A percentile compares a stretch with the other conserved stretches of the same genome.
These are phyloP conservation scores for Hecatera dysodea DNA, from an alignment of 2,888 invertebrate genomes.

Conservation along the genomic window DNA sequence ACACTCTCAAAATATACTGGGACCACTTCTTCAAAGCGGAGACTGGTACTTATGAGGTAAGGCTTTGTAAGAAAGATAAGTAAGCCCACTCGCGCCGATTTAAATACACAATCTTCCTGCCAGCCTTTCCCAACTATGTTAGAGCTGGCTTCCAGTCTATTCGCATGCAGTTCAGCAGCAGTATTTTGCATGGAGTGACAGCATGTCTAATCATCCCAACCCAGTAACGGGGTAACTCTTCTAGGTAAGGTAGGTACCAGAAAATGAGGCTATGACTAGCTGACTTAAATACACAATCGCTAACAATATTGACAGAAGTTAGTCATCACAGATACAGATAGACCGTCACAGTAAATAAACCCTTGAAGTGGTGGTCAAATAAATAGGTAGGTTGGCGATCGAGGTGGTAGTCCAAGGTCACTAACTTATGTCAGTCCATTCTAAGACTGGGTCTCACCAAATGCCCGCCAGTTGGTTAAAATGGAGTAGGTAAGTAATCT, in stretches of 20 bases:
- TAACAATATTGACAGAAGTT: neutral
- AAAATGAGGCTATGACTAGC: no score
- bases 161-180: no score
- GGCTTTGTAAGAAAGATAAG: neutral
- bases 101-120: no score
- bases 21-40: conserved; percentile 92
- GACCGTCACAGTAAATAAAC: neutral
- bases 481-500: conserved; percentile 8
- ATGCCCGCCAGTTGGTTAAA: neutral
- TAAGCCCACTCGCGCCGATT: neutral
- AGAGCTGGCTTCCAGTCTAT: no score
- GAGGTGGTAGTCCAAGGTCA: neutral
- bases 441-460: neutral
- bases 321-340: neutral
- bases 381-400: neutral
- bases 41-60: conserved; percentile 92
- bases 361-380: neutral
- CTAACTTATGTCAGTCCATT: neutral
- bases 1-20: conserved; percentile 90
- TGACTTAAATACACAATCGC: neutral
- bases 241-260: no score
- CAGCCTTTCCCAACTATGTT: no score
- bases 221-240: no score
- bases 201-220: no score
- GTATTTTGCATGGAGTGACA: no score